Conservation (phyloP, 1,140 invertebrate genomes). For the Aphelenchoides avenae region DNA sequence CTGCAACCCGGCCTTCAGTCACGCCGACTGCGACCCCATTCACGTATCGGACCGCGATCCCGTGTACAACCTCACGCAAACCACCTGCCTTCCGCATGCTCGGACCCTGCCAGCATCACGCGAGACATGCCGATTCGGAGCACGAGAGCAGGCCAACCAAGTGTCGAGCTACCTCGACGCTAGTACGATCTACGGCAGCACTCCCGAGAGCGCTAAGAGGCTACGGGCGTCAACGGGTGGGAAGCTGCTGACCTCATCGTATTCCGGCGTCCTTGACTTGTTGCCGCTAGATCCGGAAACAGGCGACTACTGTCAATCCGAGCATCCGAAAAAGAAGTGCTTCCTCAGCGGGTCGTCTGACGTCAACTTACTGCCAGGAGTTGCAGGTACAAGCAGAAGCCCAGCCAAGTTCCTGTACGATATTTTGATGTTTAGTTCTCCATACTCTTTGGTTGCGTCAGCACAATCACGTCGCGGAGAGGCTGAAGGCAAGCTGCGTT, state of each 20-base stretch:
- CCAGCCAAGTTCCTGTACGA: too few species aligned
- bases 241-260: constrained; percentile 21
- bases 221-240: too few species aligned
- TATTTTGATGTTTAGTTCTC: too few species aligned
- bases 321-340: constrained; percentile 37
- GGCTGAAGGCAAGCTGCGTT: constrained; percentile 39
- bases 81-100: constrained; percentile 49
- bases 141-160: constrained; percentile 86
- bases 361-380: constrained; percentile 81
- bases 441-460: constrained; percentile 80
- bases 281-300: constrained; percentile 27
- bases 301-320: constrained; percentile 26
- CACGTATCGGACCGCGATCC: constrained; percentile 42
- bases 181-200: constrained; percentile 74
- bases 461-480: constrained; percentile 62
- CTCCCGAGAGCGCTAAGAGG: too few species aligned
- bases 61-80: constrained; percentile 19
- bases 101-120: constrained; percentile 50
- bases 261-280: constrained; percentile 11
- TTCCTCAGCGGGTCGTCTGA: constrained; percentile 67
- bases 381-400: too few species aligned
- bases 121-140: constrained; percentile 64
- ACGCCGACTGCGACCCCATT: constrained; percentile 55
- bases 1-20: constrained; percentile 46
- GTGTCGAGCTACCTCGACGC: constrained; percentile 83